A percentile compares a stretch with the other conserved stretches of the same genome.
Conservation (phyloP, 2,888 invertebrate species). For the Sarcophaga caerulescens region DNA sequence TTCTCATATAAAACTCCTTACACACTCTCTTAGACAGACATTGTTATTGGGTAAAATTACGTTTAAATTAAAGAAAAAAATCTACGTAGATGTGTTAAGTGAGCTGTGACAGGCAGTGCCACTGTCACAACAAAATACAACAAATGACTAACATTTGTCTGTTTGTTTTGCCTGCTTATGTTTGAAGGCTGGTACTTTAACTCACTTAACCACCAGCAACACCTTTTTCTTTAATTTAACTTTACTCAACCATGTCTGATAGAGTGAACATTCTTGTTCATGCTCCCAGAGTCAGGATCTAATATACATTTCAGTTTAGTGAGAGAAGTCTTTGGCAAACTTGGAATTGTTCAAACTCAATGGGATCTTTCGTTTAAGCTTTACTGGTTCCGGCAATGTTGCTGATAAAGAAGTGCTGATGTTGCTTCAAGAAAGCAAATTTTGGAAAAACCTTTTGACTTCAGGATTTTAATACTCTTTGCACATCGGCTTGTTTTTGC, state of each 20-base stretch:
- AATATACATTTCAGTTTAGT: neutral
- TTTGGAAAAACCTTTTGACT: too few species aligned
- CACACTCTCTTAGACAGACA: neutral
- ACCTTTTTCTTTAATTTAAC: neutral
- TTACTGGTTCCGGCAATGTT: neutral
- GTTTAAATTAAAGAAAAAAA: neutral
- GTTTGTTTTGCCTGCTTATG: conserved; percentile 48
- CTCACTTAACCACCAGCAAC: neutral
- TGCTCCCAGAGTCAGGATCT: neutral
- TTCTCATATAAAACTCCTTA: conserved; percentile 16
- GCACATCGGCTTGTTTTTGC: neutral
- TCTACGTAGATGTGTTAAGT: neutral
- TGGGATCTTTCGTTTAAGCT: conserved; percentile 33
- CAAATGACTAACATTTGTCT: conserved; percentile 35
- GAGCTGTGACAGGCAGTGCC: neutral
- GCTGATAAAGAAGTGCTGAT: too few species aligned
- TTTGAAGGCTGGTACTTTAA: neutral
- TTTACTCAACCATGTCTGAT: neutral
- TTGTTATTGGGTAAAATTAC: neutral
- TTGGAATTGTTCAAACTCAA: conserved; percentile 36
- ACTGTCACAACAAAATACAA: conserved; percentile 27
- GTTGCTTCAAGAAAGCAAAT: too few species aligned
- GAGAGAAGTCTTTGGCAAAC: too few species aligned
- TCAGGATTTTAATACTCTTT: too few species aligned
- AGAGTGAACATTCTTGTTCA: conserved; percentile 10